phyloP scores from a whole-genome alignment of 1,140 invertebrate genomes.

The Pectinophora gossypiella region DNA sequence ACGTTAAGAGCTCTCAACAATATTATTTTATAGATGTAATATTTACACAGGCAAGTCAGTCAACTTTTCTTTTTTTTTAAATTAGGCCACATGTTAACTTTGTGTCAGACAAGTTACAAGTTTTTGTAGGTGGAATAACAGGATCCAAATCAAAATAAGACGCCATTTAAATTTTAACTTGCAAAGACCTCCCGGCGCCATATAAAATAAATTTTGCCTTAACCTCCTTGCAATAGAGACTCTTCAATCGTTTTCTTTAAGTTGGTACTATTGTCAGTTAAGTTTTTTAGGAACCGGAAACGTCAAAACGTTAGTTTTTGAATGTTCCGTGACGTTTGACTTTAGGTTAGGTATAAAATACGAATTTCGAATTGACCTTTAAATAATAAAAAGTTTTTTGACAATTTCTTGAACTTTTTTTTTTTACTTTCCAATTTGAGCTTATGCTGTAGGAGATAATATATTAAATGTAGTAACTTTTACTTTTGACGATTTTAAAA shows the following conservation, averaged over 20 bases:
- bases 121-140: slow-evolving; percentile 28
- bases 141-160: slow-evolving; percentile 36
- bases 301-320: slow-evolving; percentile 47
- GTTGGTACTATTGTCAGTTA: slow-evolving; percentile 23
- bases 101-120: not conserved
- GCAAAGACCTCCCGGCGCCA: not conserved
- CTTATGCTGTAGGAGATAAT: too few species aligned
- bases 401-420: too few species aligned
- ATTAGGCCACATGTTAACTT: slow-evolving; percentile 14
- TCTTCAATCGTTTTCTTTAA: not conserved
- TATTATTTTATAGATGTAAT: too few species aligned
- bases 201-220: slow-evolving; percentile 13
- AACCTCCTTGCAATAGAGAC: slow-evolving; percentile 9
- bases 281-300: slow-evolving; percentile 49
- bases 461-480: too few species aligned
- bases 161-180: slow-evolving; percentile 13
- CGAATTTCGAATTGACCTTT: too few species aligned
- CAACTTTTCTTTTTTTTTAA: not conserved
- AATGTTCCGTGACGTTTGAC: slow-evolving; percentile 35
- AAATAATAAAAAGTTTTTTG: too few species aligned
- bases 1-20: too few species aligned
- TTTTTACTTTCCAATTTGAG: too few species aligned
- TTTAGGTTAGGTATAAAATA: too few species aligned
- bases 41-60: not conserved
- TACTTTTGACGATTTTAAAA: too few species aligned